phyloP scores from a whole-genome alignment of 2,113 vertebrate species.

The Psettodes erumei region DNA sequence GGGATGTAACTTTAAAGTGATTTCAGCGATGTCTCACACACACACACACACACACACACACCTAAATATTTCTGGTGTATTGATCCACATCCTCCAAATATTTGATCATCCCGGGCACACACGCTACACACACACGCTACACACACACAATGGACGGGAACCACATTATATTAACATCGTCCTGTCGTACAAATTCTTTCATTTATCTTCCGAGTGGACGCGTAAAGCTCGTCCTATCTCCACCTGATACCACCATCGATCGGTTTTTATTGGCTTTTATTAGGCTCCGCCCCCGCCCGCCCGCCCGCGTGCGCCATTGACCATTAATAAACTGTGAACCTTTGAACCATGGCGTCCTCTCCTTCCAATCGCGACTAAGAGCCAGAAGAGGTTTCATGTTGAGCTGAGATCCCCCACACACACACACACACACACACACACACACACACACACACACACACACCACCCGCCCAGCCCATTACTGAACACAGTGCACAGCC shows the following conservation, averaged over 20 bases:
- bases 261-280: slow-evolving; percentile 47
- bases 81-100: no score
- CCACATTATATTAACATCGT: no score
- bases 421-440: no score
- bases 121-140: no score
- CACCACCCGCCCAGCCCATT: slow-evolving; percentile 59
- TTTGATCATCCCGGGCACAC: neutral
- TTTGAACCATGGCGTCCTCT: slow-evolving; percentile 52
- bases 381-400: slow-evolving; percentile 52
- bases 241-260: slow-evolving; percentile 25
- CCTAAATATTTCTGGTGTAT: no score
- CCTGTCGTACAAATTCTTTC: no score
- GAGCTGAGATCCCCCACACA: slow-evolving; percentile 10
- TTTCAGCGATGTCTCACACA: no score
- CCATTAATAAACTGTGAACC: slow-evolving; percentile 59
- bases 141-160: neutral
- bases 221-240: slow-evolving; percentile 33
- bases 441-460: no score
- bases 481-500: slow-evolving; percentile 56
- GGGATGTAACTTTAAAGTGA: no score
- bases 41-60: no score
- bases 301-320: slow-evolving; percentile 21
- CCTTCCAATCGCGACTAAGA: slow-evolving; percentile 48
- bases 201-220: neutral
- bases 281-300: slow-evolving; percentile 5